Conservation (phyloP, 2,797 vertebrate species). For the Anabas testudineus region DNA sequence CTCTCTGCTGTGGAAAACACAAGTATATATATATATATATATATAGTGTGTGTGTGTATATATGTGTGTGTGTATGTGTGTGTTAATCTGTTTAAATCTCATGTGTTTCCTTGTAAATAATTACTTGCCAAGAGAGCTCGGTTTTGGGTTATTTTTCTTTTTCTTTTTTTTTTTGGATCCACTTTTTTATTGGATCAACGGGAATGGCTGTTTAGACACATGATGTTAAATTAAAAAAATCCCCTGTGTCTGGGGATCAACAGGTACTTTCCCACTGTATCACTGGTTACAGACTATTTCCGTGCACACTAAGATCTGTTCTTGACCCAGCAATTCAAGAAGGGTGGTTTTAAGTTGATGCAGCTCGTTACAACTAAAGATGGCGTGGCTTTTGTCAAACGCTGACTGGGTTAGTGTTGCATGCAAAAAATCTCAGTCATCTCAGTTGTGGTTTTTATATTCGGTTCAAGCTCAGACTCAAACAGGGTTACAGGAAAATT, state of each 20-base stretch:
- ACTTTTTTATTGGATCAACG: slow-evolving; percentile 61
- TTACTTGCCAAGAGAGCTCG: slow-evolving; percentile 37
- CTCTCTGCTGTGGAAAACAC: slow-evolving; percentile 39
- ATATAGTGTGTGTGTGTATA: slow-evolving; percentile 18
- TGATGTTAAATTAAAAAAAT: slow-evolving; percentile 47
- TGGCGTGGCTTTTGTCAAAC: slow-evolving; percentile 4
- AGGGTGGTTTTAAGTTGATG: slow-evolving; percentile 8
- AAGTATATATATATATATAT: background rate
- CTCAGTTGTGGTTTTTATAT: slow-evolving; percentile 29
- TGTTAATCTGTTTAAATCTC: slow-evolving; percentile 40
- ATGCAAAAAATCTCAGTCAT: slow-evolving; percentile 3
- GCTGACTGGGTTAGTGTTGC: slow-evolving; percentile 1
- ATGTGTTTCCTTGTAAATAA: slow-evolving; percentile 49
- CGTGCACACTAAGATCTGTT: slow-evolving; percentile 1
- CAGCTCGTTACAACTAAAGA: slow-evolving; percentile 6
- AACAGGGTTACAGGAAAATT: slow-evolving; percentile 2
- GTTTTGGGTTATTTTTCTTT: slow-evolving; percentile 51
- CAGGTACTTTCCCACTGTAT: slow-evolving; percentile 55
- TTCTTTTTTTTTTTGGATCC: slow-evolving; percentile 33
- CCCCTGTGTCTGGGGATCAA: slow-evolving; percentile 31
- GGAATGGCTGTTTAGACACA: slow-evolving; percentile 49
- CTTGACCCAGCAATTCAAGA: slow-evolving; percentile 7
- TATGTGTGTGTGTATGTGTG: slow-evolving; percentile 23
- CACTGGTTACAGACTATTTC: slow-evolving; percentile 1
- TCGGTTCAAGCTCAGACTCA: slow-evolving; percentile 6